Evolutionary conservation across 2,113 vertebrate species (phyloP).

Genomic region (Pteronura brasiliensis): DNA sequence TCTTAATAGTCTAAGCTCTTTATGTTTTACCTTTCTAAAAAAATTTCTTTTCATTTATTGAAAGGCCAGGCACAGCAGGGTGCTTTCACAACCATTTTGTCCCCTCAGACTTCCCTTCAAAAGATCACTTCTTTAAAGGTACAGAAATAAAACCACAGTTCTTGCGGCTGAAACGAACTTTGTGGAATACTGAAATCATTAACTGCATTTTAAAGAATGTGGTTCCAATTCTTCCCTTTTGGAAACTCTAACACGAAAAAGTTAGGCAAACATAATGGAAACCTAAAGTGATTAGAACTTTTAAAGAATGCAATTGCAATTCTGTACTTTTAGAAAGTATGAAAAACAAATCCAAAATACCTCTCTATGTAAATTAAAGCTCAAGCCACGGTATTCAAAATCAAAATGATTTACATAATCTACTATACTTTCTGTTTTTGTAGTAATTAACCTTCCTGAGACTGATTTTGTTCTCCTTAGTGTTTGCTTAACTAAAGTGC

Average conservation of each 20-base stretch:
- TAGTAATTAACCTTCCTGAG: conserved; percentile 77
- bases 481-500: conserved; percentile 74
- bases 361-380: conserved; percentile 72
- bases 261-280: conserved; percentile 42
- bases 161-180: conserved; percentile 12
- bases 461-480: conserved; percentile 75
- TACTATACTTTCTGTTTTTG: conserved; percentile 68
- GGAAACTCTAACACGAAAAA: conserved; percentile 51
- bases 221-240: conserved; percentile 40
- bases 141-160: conserved; percentile 3
- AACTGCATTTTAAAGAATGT: background rate
- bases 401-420: conserved; percentile 76
- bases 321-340: conserved; percentile 52
- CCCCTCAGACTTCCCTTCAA: conserved; percentile 18
- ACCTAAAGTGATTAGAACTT: conserved; percentile 51
- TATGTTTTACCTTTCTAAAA: background rate
- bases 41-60: background rate
- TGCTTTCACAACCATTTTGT: background rate
- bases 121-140: conserved; percentile 5
- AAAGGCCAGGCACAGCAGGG: background rate
- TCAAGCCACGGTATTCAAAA: conserved; percentile 71
- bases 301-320: conserved; percentile 59
- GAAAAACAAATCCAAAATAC: conserved; percentile 68
- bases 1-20: conserved; percentile 7
- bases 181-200: conserved; percentile 26